phyloP scores from a whole-genome alignment of 2,113 vertebrate species.

The Alaudala cheleensis region DNA sequence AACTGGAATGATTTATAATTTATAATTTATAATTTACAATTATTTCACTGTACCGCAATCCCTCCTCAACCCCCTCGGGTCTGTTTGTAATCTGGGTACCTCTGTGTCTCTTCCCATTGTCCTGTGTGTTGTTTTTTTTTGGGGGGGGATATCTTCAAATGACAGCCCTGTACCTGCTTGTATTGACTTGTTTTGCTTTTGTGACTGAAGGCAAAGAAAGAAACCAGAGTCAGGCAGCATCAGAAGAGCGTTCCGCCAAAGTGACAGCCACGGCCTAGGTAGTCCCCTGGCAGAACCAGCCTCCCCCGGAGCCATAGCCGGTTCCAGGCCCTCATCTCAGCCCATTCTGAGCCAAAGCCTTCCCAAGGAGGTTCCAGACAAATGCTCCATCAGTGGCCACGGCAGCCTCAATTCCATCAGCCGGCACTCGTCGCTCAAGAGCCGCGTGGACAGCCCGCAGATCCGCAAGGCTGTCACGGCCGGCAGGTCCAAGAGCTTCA shows the following conservation, averaged over 20 bases:
- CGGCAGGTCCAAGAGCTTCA: slow-evolving; percentile 97
- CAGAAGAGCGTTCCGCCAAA: slow-evolving; percentile 87
- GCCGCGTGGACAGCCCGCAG: slow-evolving; percentile 93
- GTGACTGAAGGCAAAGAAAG: slow-evolving; percentile 89
- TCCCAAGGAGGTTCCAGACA: slow-evolving; percentile 89
- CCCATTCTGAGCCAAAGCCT: slow-evolving; percentile 84
- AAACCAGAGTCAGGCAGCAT: slow-evolving; percentile 89
- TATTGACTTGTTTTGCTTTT: slow-evolving; percentile 74
- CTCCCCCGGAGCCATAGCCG: slow-evolving; percentile 76
- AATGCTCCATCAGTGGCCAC: slow-evolving; percentile 90
- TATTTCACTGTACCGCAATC: neutral
- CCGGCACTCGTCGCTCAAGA: slow-evolving; percentile 94
- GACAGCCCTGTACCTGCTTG: slow-evolving; percentile 34
- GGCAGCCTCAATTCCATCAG: slow-evolving; percentile 95
- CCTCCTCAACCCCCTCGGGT: neutral
- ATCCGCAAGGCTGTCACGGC: slow-evolving; percentile 86
- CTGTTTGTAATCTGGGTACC: neutral
- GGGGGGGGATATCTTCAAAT: slow-evolving; percentile 27
- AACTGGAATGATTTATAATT: neutral
- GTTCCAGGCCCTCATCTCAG: slow-evolving; percentile 86
- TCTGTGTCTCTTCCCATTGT: slow-evolving; percentile 25
- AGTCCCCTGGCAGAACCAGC: slow-evolving; percentile 76
- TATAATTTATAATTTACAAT: neutral
- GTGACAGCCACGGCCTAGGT: slow-evolving; percentile 81
- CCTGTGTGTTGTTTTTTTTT: slow-evolving; percentile 43